Evolutionary conservation across 2,113 vertebrate species (phyloP).

Genomic region (Ictalurus furcatus): DNA sequence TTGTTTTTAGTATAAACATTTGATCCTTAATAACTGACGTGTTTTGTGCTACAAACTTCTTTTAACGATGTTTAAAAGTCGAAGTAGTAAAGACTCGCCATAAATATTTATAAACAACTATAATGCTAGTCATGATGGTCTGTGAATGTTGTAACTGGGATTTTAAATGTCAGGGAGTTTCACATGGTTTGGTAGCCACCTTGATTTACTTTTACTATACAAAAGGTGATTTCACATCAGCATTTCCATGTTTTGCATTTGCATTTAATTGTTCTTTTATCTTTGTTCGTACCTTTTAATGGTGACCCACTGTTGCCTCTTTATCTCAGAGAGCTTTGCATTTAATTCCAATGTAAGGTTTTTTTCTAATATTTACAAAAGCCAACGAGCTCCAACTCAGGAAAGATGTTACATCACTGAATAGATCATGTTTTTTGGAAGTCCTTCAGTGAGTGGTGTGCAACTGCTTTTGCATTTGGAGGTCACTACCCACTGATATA

Average conservation of each 20-base stretch:
- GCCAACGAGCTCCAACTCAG: no score
- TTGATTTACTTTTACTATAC: no score
- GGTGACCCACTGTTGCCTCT: not conserved
- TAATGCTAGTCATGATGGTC: not conserved
- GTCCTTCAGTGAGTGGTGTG: not conserved
- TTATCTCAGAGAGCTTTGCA: not conserved
- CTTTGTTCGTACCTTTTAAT: no score
- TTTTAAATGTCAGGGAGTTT: not conserved
- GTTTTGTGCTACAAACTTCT: not conserved
- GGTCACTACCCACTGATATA: not conserved
- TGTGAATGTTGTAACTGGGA: not conserved
- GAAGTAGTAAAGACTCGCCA: not conserved
- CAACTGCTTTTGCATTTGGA: not conserved
- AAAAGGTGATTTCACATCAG: no score
- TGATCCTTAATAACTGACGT: not conserved
- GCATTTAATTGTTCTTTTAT: not conserved
- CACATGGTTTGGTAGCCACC: not conserved
- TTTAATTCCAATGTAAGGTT: not conserved
- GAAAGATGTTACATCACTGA: not conserved
- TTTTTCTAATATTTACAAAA: not conserved
- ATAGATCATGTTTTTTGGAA: not conserved
- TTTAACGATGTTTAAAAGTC: not conserved
- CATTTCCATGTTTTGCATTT: no score
- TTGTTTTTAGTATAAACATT: not conserved
- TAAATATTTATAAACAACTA: not conserved